A percentile compares a stretch with the other conserved stretches of the same genome.
phyloP scores from a whole-genome alignment of 2,797 vertebrate species.

The Pseudomugil tenellus region DNA sequence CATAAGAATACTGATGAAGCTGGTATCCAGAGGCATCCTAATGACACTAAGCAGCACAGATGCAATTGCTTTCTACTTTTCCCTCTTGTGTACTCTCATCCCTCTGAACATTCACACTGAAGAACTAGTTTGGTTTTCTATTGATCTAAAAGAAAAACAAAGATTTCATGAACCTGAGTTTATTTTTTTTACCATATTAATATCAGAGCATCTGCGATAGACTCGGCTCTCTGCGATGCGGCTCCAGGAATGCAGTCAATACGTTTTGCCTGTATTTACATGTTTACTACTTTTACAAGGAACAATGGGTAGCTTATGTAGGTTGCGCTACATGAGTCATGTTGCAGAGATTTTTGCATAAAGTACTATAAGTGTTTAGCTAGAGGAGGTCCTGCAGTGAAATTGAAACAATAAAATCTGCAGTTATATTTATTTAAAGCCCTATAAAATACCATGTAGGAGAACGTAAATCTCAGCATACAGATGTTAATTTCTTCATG shows the following conservation, averaged over 20 bases:
- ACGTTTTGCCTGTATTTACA: constrained; percentile 8
- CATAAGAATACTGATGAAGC: constrained; percentile 62
- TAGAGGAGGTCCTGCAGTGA: not conserved
- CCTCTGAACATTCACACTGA: no score
- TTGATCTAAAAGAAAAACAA: constrained; percentile 21
- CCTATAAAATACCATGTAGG: not conserved
- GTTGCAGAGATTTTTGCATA: not conserved
- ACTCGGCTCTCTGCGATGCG: not conserved
- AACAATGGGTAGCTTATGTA: not conserved
- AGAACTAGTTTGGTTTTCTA: not conserved
- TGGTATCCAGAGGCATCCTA: constrained; percentile 20
- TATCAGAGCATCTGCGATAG: not conserved
- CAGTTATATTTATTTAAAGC: not conserved
- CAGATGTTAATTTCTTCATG: not conserved
- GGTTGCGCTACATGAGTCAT: not conserved
- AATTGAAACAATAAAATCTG: not conserved
- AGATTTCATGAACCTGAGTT: no score
- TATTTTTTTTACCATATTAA: constrained; percentile 43
- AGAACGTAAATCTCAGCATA: not conserved
- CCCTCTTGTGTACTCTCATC: not conserved
- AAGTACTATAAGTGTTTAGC: not conserved
- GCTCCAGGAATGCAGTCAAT: not conserved
- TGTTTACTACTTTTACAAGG: constrained; percentile 6
- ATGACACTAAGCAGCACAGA: constrained; percentile 19
- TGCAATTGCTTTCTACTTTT: constrained; percentile 29